These are phyloP conservation scores for Galago senegalensis DNA, from an alignment of 2,797 vertebrate genomes.

Conservation along the genomic window DNA sequence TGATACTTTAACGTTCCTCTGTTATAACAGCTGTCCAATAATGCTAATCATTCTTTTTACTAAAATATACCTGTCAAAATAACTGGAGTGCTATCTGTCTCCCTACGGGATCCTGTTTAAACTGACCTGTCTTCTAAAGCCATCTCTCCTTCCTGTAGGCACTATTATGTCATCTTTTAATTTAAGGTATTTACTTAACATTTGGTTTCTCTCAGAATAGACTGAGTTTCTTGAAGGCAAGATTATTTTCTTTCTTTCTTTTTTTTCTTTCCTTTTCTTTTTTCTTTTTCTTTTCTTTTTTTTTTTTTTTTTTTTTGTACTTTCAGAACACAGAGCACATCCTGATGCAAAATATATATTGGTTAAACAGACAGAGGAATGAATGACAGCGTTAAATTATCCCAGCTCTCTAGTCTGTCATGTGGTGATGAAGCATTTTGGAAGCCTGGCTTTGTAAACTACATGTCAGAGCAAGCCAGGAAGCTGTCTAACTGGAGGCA, in stretches of 20 bases:
- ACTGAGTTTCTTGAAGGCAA: neutral
- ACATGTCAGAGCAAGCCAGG: neutral
- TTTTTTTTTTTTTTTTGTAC: neutral
- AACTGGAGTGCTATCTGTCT: neutral
- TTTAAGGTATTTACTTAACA: neutral
- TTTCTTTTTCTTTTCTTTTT: neutral
- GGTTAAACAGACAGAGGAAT: constrained; percentile 17
- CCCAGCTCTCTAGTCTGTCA: neutral
- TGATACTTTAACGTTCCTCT: neutral
- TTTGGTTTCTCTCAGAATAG: neutral
- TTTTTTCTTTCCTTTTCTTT: neutral
- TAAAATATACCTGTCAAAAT: neutral
- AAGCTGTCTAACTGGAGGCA: neutral
- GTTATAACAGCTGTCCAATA: neutral
- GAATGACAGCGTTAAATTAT: neutral
- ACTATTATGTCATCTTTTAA: neutral
- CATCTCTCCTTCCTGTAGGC: fast-evolving
- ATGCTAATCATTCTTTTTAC: neutral
- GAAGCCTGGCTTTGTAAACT: neutral
- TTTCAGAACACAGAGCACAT: neutral
- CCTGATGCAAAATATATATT: neutral
- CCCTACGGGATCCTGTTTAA: neutral
- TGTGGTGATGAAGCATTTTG: neutral
- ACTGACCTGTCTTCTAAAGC: neutral
- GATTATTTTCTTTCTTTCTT: neutral